Conservation (phyloP, 2,113 vertebrate genomes). For the Tyto alba region DNA sequence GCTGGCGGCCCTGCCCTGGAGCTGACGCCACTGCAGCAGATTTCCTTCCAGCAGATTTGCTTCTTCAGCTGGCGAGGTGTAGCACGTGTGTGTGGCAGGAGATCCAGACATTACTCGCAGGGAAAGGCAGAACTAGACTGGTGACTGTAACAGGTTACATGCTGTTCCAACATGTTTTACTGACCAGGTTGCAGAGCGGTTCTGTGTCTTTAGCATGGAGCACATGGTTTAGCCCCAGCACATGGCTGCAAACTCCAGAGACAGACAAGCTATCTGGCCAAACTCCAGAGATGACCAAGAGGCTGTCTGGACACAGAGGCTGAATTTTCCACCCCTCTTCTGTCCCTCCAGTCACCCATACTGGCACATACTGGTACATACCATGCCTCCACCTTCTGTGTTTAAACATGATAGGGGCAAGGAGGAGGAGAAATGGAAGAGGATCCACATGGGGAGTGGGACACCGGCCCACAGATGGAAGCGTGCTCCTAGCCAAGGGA, state of each 20-base stretch:
- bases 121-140: not conserved
- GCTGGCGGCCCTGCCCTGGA: not conserved
- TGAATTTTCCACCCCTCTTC: not conserved
- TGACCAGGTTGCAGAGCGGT: not conserved
- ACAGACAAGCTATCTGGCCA: not conserved
- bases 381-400: not conserved
- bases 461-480: not conserved
- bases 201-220: not conserved
- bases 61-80: not conserved
- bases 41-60: not conserved
- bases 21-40: not conserved
- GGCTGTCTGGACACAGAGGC: not conserved
- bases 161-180: not conserved
- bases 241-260: not conserved
- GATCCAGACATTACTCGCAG: not conserved
- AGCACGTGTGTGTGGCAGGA: accelerated
- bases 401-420: not conserved
- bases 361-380: not conserved
- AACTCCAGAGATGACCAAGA: not conserved
- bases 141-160: not conserved
- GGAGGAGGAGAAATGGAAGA: not conserved
- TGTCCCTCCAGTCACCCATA: not conserved
- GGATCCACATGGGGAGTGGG: not conserved
- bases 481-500: not conserved
- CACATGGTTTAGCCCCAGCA: not conserved